These are phyloP conservation scores for Cerastoderma edule DNA, from an alignment of 2,888 invertebrate genomes.

Conservation along the genomic window DNA sequence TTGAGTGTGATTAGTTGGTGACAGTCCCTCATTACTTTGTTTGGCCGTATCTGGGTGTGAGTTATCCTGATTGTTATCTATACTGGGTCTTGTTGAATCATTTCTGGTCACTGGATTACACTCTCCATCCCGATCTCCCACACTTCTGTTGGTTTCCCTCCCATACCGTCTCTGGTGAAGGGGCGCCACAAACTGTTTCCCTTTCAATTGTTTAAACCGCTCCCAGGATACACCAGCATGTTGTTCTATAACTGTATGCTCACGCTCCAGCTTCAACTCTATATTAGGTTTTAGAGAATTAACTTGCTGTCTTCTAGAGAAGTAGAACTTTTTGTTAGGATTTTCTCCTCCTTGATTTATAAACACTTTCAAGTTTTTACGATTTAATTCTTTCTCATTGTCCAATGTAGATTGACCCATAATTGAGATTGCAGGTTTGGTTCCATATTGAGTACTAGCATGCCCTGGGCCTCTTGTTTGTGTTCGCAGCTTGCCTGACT, in stretches of 20 bases:
- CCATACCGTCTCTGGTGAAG: conserved; percentile 14
- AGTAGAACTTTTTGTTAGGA: not conserved
- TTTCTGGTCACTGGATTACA: too few species aligned
- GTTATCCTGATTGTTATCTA: not conserved
- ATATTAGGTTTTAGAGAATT: conserved; percentile 11
- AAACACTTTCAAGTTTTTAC: not conserved
- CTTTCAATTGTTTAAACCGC: conserved; percentile 13
- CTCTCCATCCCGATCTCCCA: too few species aligned
- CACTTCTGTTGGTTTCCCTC: too few species aligned
- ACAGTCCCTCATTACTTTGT: not conserved
- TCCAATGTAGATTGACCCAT: too few species aligned
- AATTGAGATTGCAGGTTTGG: too few species aligned
- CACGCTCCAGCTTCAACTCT: conserved; percentile 2
- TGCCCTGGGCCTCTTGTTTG: too few species aligned
- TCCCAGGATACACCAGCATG: conserved; percentile 13
- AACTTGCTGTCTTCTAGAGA: conserved; percentile 11
- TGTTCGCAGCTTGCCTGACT: too few species aligned
- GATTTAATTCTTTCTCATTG: not conserved
- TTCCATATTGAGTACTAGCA: too few species aligned
- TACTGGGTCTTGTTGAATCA: too few species aligned
- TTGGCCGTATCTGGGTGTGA: not conserved
- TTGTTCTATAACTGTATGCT: conserved; percentile 11
- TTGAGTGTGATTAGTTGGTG: not conserved
- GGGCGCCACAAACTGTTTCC: conserved; percentile 13
- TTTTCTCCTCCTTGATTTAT: conserved; percentile 10